A percentile compares a stretch with the other conserved stretches of the same genome.
Evolutionary conservation across 2,888 invertebrate species (phyloP).

Genomic region (Chouioia cunea): DNA sequence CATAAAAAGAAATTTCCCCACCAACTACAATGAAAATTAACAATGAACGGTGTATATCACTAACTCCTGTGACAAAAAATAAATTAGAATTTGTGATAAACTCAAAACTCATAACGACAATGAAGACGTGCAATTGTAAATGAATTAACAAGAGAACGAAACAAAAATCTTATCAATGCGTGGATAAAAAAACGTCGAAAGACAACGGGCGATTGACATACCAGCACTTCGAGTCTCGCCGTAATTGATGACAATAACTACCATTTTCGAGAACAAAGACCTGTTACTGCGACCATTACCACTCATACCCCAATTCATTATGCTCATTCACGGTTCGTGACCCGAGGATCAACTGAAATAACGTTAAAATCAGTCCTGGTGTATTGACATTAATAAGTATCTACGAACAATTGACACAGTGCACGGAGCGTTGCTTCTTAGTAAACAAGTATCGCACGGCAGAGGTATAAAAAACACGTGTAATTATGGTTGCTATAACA

Average conservation of each 20-base stretch:
- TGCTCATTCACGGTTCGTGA: slow-evolving; percentile 37
- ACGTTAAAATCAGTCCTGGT: slow-evolving; percentile 33
- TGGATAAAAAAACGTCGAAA: not conserved
- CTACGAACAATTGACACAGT: slow-evolving; percentile 16
- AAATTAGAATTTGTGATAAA: no score
- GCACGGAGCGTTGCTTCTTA: not conserved
- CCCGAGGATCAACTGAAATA: slow-evolving; percentile 16
- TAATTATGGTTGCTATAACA: slow-evolving; percentile 16
- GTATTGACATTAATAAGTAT: slow-evolving; percentile 28
- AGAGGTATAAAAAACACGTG: slow-evolving; percentile 17
- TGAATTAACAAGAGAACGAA: not conserved
- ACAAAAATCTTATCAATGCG: slow-evolving; percentile 2
- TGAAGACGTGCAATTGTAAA: no score
- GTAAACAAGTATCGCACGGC: slow-evolving; percentile 12
- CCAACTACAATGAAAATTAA: no score
- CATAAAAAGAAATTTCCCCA: no score
- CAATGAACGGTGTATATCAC: no score
- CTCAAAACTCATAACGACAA: no score
- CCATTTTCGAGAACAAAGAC: slow-evolving; percentile 43
- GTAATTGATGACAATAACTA: slow-evolving; percentile 42
- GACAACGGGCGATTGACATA: not conserved
- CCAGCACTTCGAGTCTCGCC: slow-evolving; percentile 5
- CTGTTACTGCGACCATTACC: slow-evolving; percentile 27
- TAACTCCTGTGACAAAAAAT: no score
- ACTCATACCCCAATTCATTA: slow-evolving; percentile 31